These are phyloP conservation scores for Acanthurus tractus DNA, from an alignment of 2,797 vertebrate genomes.

Conservation along the genomic window DNA sequence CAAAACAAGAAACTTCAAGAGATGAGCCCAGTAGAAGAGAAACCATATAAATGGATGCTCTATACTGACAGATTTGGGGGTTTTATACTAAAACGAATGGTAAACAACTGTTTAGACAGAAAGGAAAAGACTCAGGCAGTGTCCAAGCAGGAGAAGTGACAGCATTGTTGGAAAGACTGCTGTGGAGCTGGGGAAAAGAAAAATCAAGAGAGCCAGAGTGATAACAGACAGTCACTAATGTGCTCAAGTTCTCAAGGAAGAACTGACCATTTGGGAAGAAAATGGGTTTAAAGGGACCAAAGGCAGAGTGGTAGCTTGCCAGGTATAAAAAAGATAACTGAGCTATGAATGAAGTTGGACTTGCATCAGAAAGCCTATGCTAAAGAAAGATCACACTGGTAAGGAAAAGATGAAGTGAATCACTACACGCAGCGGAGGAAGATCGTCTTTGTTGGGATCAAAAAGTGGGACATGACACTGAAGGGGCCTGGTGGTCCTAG, in stretches of 20 bases:
- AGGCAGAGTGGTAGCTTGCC: not conserved
- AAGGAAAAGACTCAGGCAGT: not conserved
- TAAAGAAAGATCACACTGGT: not conserved
- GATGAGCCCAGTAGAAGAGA: not conserved
- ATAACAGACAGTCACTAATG: not conserved
- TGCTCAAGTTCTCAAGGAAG: not conserved
- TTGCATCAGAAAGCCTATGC: not conserved
- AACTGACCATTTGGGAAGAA: not conserved
- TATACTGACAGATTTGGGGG: not conserved
- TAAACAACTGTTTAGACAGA: not conserved
- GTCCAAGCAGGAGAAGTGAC: not conserved
- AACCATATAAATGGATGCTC: not conserved
- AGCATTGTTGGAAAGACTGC: not conserved
- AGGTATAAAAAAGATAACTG: too few relatives aligned
- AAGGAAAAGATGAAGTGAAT: not conserved
- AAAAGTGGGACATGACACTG: not conserved
- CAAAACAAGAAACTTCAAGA: too few relatives aligned
- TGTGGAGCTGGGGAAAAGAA: rapidly evolving
- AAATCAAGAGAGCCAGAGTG: not conserved
- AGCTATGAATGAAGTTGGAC: too few relatives aligned
- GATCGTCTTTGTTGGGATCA: not conserved
- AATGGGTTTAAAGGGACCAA: not conserved
- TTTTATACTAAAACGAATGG: not conserved
- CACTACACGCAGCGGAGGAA: not conserved
- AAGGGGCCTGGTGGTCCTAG: not conserved